Conservation (phyloP, 2,888 invertebrate genomes). For the Omphaloscelis lunosa region DNA sequence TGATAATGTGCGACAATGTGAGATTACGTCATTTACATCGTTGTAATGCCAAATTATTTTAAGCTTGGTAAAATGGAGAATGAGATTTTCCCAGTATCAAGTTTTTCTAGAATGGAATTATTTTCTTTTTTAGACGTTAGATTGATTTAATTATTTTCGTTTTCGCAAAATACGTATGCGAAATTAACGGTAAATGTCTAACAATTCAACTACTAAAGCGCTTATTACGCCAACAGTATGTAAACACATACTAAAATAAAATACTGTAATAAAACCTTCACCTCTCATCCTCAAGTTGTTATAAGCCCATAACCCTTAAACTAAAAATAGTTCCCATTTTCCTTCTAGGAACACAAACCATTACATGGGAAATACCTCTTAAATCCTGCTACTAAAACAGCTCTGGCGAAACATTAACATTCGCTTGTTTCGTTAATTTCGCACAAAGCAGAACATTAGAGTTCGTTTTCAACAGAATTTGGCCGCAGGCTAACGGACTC, state of each 20-base stretch:
- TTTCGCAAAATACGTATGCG: neutral
- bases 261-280: constrained; percentile 8
- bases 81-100: neutral
- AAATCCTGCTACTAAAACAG: constrained; percentile 65
- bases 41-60: neutral
- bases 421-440: constrained; percentile 79
- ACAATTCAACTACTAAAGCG: neutral
- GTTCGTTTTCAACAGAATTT: constrained; percentile 76
- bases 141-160: neutral
- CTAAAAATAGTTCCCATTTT: constrained; percentile 58
- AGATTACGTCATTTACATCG: neutral
- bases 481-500: constrained; percentile 82
- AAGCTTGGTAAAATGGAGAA: neutral
- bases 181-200: neutral
- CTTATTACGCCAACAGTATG: neutral
- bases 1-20: constrained; percentile 17
- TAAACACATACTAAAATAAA: constrained; percentile 29
- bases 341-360: constrained; percentile 37
- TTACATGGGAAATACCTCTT: constrained; percentile 64
- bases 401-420: constrained; percentile 69
- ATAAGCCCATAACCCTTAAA: constrained; percentile 48
- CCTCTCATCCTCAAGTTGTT: neutral
- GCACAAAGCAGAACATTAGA: constrained; percentile 79
- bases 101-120: neutral
- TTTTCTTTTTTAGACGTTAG: neutral